A percentile compares a stretch with the other conserved stretches of the same genome.
Conservation (phyloP, 2,797 vertebrate genomes). For the Smutsia gigantea region DNA sequence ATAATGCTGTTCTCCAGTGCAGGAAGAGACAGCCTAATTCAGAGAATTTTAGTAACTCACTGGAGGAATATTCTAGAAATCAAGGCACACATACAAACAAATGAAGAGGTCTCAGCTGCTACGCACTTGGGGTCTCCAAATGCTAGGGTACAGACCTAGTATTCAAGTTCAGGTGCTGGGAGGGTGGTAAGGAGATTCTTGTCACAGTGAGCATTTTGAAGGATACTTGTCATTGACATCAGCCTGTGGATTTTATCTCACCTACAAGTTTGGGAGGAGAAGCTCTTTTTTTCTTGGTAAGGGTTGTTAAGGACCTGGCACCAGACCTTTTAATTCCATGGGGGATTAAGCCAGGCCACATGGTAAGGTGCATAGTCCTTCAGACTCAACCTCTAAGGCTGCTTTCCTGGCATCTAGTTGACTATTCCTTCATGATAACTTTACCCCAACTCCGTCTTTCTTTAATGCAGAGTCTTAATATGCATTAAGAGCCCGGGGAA, state of each 20-base stretch:
- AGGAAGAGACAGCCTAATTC: constrained; percentile 3
- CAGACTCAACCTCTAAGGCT: not conserved
- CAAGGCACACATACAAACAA: not conserved
- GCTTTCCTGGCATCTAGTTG: not conserved
- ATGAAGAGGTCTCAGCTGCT: not conserved
- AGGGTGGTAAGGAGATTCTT: not conserved
- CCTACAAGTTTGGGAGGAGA: not conserved
- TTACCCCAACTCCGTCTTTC: not conserved
- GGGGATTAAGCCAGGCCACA: not conserved
- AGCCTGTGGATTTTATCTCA: not conserved
- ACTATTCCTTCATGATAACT: not conserved
- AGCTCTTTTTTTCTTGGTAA: not conserved
- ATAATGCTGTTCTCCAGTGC: not conserved
- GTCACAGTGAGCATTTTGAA: not conserved
- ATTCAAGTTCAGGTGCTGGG: not conserved
- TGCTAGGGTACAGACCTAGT: not conserved
- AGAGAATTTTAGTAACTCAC: not conserved
- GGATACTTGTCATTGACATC: not conserved
- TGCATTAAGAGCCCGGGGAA: not conserved
- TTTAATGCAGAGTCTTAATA: not conserved
- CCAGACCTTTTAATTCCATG: not conserved
- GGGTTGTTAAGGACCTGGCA: not conserved
- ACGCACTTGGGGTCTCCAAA: not conserved
- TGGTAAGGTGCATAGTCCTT: not conserved
- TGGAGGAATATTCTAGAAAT: constrained; percentile 33